phyloP scores from a whole-genome alignment of 2,888 invertebrate genomes.

The Dynastes hyllus region DNA sequence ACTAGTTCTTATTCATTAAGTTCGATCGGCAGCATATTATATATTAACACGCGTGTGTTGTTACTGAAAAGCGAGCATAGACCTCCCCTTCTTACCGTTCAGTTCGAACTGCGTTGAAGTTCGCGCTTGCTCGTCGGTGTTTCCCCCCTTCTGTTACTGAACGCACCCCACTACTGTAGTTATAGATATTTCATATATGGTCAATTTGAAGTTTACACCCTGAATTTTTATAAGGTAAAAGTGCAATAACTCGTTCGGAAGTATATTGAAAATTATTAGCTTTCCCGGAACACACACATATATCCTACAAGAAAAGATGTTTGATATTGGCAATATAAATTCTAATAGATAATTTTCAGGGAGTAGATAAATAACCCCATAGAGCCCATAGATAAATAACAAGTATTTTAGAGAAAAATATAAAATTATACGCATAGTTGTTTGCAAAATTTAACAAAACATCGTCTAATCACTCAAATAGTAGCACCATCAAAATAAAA shows the following conservation, averaged over 20 bases:
- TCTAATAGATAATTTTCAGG: background rate
- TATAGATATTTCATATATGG: slow-evolving; percentile 61
- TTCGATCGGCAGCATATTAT: slow-evolving; percentile 45
- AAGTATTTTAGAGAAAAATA: too few species aligned
- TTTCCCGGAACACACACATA: slow-evolving; percentile 35
- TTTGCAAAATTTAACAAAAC: too few species aligned
- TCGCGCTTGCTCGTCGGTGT: slow-evolving; percentile 59
- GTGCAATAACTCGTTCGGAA: slow-evolving; percentile 43
- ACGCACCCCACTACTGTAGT: slow-evolving; percentile 60
- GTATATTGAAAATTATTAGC: slow-evolving; percentile 42
- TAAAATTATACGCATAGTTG: too few species aligned
- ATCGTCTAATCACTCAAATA: too few species aligned
- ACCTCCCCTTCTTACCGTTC: slow-evolving; percentile 51
- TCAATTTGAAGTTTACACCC: slow-evolving; percentile 59
- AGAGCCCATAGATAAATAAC: too few species aligned
- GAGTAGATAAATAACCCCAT: too few species aligned
- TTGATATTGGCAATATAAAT: slow-evolving; percentile 10
- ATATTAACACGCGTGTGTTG: slow-evolving; percentile 53
- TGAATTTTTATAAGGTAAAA: slow-evolving; percentile 50
- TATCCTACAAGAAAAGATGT: slow-evolving; percentile 2
- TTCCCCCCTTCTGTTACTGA: slow-evolving; percentile 56
- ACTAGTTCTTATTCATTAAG: slow-evolving; percentile 23
- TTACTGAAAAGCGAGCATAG: slow-evolving; percentile 47
- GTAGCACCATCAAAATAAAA: too few species aligned
- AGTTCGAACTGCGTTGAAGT: slow-evolving; percentile 57